phyloP scores from a whole-genome alignment of 2,888 invertebrate genomes.

The Epicampocera succincta region DNA sequence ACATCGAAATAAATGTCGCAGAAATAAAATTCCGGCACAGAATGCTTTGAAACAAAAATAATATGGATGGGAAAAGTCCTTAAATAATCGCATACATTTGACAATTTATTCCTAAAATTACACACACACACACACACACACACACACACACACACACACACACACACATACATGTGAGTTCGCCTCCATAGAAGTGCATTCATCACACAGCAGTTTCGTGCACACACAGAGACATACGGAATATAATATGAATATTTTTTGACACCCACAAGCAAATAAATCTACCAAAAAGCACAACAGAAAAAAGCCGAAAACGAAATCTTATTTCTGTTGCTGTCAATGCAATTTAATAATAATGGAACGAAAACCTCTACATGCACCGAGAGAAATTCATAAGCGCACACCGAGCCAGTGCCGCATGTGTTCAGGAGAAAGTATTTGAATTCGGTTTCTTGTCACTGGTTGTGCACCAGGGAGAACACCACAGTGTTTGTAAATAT shows the following conservation, averaged over 20 bases:
- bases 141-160: not conserved
- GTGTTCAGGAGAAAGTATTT: too few species aligned
- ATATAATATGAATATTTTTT: constrained; percentile 35
- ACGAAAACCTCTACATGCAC: not conserved
- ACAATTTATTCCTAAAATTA: constrained; percentile 37
- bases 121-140: constrained; percentile 19
- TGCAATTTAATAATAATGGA: constrained; percentile 3
- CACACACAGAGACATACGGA: constrained; percentile 7
- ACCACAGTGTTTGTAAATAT: not conserved
- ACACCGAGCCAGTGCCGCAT: not conserved
- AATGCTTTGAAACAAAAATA: constrained; percentile 9
- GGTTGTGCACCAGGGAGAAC: not conserved
- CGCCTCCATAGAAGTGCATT: constrained; percentile 30
- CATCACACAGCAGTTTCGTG: not conserved
- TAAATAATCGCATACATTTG: constrained; percentile 24
- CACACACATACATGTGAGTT: not conserved
- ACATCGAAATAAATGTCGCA: constrained; percentile 10
- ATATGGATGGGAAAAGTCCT: constrained; percentile 14
- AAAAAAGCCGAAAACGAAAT: not conserved
- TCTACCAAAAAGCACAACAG: constrained; percentile 1
- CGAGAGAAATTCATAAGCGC: not conserved
- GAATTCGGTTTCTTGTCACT: not conserved
- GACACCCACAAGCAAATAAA: constrained; percentile 30
- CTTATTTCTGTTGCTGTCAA: constrained; percentile 10
- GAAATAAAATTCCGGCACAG: constrained; percentile 2